Conservation (phyloP, 1,140 invertebrate genomes). For the Cotesia vestalis region DNA sequence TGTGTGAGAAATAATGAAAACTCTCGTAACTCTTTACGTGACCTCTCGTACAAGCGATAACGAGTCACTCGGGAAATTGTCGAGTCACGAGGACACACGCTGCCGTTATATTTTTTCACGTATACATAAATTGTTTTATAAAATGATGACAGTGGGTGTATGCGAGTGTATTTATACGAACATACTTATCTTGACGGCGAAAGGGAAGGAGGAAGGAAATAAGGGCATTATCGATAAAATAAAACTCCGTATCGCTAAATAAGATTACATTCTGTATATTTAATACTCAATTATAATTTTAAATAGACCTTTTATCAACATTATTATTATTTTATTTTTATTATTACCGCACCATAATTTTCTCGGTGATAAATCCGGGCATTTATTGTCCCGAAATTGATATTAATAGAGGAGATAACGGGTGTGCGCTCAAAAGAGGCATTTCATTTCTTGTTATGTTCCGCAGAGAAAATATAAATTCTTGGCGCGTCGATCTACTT, state of each 20-base stretch:
- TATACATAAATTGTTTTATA: constrained; percentile 13
- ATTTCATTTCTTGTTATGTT: constrained; percentile 28
- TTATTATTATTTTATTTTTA: no score
- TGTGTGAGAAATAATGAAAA: constrained; percentile 23
- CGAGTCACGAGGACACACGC: neutral
- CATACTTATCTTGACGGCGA: no score
- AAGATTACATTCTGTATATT: no score
- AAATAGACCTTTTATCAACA: no score
- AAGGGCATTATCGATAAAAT: neutral
- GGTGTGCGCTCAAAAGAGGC: neutral
- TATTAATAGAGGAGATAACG: constrained; percentile 2
- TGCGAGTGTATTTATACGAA: neutral
- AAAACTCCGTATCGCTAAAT: no score
- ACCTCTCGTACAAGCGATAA: constrained; percentile 36
- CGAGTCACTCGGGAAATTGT: constrained; percentile 39
- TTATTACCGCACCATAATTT: no score
- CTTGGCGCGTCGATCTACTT: constrained; percentile 13
- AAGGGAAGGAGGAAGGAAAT: neutral
- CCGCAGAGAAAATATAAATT: constrained; percentile 35
- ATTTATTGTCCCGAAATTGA: neutral
- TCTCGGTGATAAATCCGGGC: no score
- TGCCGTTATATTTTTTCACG: constrained; percentile 5
- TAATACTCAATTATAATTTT: no score
- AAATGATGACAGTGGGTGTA: neutral
- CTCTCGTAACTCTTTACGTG: constrained; percentile 36